These are phyloP conservation scores for Rhynchonycteris naso DNA, from an alignment of 2,797 vertebrate species.

Conservation along the genomic window DNA sequence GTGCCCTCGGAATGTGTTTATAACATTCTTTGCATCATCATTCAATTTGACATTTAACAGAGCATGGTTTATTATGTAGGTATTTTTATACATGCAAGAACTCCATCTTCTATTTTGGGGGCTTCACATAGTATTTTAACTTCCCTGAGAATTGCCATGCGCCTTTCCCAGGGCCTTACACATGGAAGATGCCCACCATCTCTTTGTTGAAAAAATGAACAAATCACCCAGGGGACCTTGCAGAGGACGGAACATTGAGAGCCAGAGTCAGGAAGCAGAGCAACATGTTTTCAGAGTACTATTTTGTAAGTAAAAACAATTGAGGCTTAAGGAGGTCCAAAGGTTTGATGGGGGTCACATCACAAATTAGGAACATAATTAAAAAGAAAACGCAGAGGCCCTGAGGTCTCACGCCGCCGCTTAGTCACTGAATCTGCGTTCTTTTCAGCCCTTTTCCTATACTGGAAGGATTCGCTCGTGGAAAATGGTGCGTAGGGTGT, in stretches of 20 bases:
- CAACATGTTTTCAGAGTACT: constrained; percentile 60
- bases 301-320: constrained; percentile 81
- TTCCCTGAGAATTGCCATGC: constrained; percentile 17
- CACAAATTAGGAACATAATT: constrained; percentile 78
- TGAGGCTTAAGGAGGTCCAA: constrained; percentile 73
- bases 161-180: not conserved
- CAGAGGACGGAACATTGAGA: constrained; percentile 62
- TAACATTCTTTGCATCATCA: not conserved
- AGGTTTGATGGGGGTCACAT: constrained; percentile 77
- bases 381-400: constrained; percentile 68
- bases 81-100: constrained; percentile 22
- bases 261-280: constrained; percentile 29
- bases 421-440: constrained; percentile 60
- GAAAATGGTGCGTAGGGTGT: constrained; percentile 66
- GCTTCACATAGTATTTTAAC: constrained; percentile 50
- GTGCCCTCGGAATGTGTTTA: not conserved
- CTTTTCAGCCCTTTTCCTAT: constrained; percentile 70
- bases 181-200: constrained; percentile 18
- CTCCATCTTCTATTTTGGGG: constrained; percentile 15
- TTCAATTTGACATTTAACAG: not conserved
- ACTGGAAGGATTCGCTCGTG: constrained; percentile 60
- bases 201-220: constrained; percentile 67
- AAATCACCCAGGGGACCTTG: constrained; percentile 67
- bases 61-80: not conserved
- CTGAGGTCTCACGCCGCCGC: constrained; percentile 75